Base-by-base conservation (phyloP, 2,888 invertebrate species). In the Rhingia campestris region DNA sequence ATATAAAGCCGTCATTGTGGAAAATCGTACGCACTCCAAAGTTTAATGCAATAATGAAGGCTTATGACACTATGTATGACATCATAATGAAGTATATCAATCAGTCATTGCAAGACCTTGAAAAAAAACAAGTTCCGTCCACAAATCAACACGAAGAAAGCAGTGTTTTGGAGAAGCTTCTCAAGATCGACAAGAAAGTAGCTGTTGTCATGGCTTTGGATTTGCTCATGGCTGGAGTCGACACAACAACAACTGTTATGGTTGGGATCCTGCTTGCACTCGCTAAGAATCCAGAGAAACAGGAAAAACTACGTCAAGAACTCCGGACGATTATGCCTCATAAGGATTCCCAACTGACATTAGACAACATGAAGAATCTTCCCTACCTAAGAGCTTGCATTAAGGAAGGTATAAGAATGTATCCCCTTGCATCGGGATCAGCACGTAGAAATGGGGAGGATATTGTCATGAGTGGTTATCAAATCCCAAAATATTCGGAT, bases 221-320 rank as follows among this genome's bases (percentile, higher is more conserved):
- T 88, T 94, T 95, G 94, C 87, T 95, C 6, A 91, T 94, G 79
- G 95, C 94, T 54, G 95, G 95, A 70, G 93, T 95, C 30, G 95
- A 96, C 88, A 95, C 95, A 89, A 86, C 81, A 45, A 87, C 88
- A 1, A 93, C 93, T 53, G 92, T 93, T 1, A 89, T 93, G 2
- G 92, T 92, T 3, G 92, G 92, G 47, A 92, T 93, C 5, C 89
- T 96, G 0, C 94, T 94, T 86, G 92, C 93, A 58, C 89, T 96
- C 32, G 94, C 96, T 0, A 92, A 90, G 61, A 93, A 95, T 90
- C 93, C 92, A 4, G 92, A 92, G 0, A 93, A 94, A 69, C 96
- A 96, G 89, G 90, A 93, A 6, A 93, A 92, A 86, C 90, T 96
- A 3, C 91, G 94, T 41, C 90, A 93, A 54, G 95, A 96, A 90